Evolutionary conservation across 2,113 vertebrate genomes (phyloP), one percentile per base, ranked within the genome.

Genomic region (Prinia subflava): DNA sequence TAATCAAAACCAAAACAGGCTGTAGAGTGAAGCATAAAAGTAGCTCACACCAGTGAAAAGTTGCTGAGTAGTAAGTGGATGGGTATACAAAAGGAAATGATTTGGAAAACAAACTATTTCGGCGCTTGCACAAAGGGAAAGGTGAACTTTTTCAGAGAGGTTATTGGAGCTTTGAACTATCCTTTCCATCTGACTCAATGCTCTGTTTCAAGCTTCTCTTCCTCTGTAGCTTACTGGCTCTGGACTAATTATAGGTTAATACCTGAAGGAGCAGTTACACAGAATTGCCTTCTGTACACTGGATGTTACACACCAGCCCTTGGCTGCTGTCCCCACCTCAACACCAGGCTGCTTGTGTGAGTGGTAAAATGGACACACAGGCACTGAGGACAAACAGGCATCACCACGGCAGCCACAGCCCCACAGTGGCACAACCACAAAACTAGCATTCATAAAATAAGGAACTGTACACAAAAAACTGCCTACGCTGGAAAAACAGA

Each of bases 371-470:
- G 96, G 91, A 78, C 96, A 95, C 86, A 80, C 64, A 94, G 95
- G 92, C 96, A 95, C 90, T 68, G 89, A 98, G 98, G 98, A 98
- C 98, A 98, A 98, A 98, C 95, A 98, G 98, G 97, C 98, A 97
- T 94, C 71, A 89, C 96, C 86, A 77, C 94, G 60, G 94, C 94
- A 96, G 97, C 97, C 97, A 87, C 96, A 93, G 79, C 89, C 97
- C 98, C 97, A 97, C 95, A 69, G 97, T 97, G 97, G 94, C 74
- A 77, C 89, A 89, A 59, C 96, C 97, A 96, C 96, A 98, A 97
- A 97, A 98, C 95, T 94, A 87, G 97, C 97, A 98, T 98, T 98
- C 98, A 98, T 97, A 90, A 97, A 95, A 96, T 97, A 95, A 97
- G 97, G 94, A 93, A 69, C 96, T 91, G 65, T 77, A 89, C 91